Evolutionary conservation across 2,113 vertebrate species (phyloP).

Genomic region (Megatriorchis doriae): DNA sequence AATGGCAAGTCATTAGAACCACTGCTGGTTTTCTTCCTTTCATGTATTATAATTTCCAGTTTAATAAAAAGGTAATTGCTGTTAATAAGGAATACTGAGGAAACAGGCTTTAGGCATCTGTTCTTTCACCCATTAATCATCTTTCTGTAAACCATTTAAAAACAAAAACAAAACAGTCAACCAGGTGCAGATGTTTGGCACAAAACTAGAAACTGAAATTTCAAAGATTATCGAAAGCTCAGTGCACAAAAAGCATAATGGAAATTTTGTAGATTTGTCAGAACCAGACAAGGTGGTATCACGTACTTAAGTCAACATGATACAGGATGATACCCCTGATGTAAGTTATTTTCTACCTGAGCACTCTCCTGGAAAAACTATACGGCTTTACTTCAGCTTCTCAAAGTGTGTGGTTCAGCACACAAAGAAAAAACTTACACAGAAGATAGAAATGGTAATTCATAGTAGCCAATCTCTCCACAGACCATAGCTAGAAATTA

Average conservation of each 20-base stretch:
- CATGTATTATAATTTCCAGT: background rate
- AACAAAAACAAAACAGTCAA: too few relatives aligned
- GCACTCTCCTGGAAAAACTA: background rate
- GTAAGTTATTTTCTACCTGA: background rate
- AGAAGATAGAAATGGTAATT: background rate
- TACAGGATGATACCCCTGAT: background rate
- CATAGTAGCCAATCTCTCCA: background rate
- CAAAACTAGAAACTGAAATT: background rate
- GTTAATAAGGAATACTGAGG: background rate
- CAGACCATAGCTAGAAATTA: background rate
- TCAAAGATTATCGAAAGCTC: background rate
- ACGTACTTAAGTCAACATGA: rapidly evolving
- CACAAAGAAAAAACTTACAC: background rate
- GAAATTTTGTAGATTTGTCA: background rate
- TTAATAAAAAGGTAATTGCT: background rate
- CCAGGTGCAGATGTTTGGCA: background rate
- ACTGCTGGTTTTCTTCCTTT: background rate
- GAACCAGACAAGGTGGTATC: background rate
- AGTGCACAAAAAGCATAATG: rapidly evolving
- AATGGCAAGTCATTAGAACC: background rate
- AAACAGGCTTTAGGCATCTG: background rate
- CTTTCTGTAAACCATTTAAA: too few relatives aligned
- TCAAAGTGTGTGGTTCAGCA: background rate
- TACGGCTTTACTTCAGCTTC: background rate
- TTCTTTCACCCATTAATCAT: background rate